A percentile compares a stretch with the other conserved stretches of the same genome.
Conservation (phyloP, 2,888 invertebrate species). For the Lymantria dispar region DNA sequence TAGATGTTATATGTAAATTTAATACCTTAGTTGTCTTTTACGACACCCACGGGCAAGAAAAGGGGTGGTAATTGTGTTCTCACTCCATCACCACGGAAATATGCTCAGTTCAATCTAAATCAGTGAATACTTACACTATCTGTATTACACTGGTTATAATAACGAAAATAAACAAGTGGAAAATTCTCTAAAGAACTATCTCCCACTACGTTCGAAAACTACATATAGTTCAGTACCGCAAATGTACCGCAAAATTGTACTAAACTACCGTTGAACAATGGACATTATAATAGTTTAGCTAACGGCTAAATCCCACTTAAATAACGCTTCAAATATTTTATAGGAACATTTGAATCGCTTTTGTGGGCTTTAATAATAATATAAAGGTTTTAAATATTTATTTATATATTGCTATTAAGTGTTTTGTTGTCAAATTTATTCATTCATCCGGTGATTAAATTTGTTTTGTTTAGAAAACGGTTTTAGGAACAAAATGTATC, state of each 20-base stretch:
- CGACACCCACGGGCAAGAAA: too few species aligned
- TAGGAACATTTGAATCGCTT: constrained; percentile 3
- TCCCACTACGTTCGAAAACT: constrained; percentile 26
- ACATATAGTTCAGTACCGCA: constrained; percentile 40
- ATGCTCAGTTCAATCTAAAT: too few species aligned
- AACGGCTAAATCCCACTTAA: constrained; percentile 52
- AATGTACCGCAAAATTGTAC: constrained; percentile 61
- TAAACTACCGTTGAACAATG: constrained; percentile 55
- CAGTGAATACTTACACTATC: not conserved
- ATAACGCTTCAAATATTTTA: constrained; percentile 49
- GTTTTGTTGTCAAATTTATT: too few species aligned
- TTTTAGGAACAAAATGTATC: too few species aligned
- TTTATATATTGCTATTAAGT: too few species aligned
- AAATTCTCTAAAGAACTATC: constrained; percentile 24
- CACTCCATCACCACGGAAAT: not conserved
- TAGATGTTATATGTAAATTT: too few species aligned
- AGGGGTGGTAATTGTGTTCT: too few species aligned
- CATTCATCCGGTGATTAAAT: too few species aligned
- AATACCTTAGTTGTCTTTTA: too few species aligned
- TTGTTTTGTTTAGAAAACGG: too few species aligned
- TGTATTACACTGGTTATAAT: constrained; percentile 16
- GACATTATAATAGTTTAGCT: constrained; percentile 55
- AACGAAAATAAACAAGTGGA: constrained; percentile 23
- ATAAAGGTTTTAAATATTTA: not conserved
- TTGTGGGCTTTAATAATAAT: not conserved